These are phyloP conservation scores for Theocolax elegans DNA, from an alignment of 1,140 invertebrate species.

Conservation along the genomic window DNA sequence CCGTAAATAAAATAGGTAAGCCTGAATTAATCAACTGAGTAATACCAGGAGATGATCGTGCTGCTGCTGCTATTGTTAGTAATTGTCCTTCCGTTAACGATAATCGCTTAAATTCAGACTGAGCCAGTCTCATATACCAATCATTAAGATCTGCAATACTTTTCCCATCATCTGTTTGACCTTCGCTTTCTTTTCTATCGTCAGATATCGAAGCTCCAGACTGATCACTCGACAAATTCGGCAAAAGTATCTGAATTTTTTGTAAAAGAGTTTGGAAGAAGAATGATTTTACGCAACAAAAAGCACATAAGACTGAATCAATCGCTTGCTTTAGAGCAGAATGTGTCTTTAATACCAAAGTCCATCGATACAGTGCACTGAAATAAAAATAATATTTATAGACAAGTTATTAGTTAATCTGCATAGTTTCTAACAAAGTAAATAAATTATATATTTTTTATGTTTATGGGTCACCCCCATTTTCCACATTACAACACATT, in stretches of 20 bases:
- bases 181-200: conserved; percentile 70
- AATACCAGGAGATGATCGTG: conserved; percentile 80
- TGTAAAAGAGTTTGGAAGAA: conserved; percentile 80
- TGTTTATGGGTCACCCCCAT: too few species aligned
- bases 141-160: conserved; percentile 68
- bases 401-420: background rate
- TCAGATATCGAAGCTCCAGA: conserved; percentile 70
- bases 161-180: conserved; percentile 79
- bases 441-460: too few species aligned
- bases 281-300: conserved; percentile 84
- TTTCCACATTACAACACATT: too few species aligned
- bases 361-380: conserved; percentile 81
- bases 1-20: conserved; percentile 76
- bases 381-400: conserved; percentile 47
- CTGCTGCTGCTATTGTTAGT: conserved; percentile 78
- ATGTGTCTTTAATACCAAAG: conserved; percentile 72
- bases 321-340: conserved; percentile 82
- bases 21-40: conserved; percentile 81
- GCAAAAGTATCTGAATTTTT: conserved; percentile 77
- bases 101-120: conserved; percentile 61
- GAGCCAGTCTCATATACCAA: conserved; percentile 66
- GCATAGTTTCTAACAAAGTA: too few species aligned
- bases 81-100: conserved; percentile 75
- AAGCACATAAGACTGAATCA: conserved; percentile 82
- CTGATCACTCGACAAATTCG: conserved; percentile 67